Base-by-base conservation (phyloP, 2,113 vertebrate species). In the Corythaeola cristata region DNA sequence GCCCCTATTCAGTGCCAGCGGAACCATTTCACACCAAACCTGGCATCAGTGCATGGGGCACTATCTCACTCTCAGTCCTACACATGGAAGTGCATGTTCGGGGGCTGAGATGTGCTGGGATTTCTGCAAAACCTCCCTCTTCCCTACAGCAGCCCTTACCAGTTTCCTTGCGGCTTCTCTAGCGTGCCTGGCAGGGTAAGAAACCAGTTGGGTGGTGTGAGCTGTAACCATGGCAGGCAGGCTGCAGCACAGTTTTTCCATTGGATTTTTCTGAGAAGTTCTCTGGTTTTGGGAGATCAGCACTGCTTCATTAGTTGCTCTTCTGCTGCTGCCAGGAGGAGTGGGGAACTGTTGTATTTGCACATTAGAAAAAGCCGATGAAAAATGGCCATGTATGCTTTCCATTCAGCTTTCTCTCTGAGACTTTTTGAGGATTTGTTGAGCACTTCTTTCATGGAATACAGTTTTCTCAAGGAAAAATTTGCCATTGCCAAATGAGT, bases 381-480 rank as follows among this genome's bases (percentile, higher is more conserved):
- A 84, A 90, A 92, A 93, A 69, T 49, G 45, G 9, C 79, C 66
- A 0, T 3, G 8, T 63, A 55, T 55, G 47, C n/a, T 82, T 90
- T 88, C 59, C 37, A 20, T 74, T 89, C 79, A 84, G 64, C 37
- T 74, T 77, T 53, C 41, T 76, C 13, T 79, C 59, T 44, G 53
- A 72, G 78, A 45, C 9, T 76, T 82, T 49, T 24, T 68, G 41
- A 68, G 69, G 56, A 72, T 93, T 72, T 82, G 23, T 82, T 60
- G 66, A 73, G 21, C 63, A 32, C 35, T 93, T 88, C 22, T 64
- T 78, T 60, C 49, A 39, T 14, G 33, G 13, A 82, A 67, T 59
- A 22, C 14, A 62, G 37, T 71, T 92, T 88, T 96, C 28, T 56
- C 19, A 35, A 72, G 89, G 59, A 86, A 95, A 88, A 69, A 11